Evolutionary conservation across 1,140 invertebrate genomes (phyloP), one percentile per base, ranked within the genome.

Genomic region (Aphaenogaster floridana): DNA sequence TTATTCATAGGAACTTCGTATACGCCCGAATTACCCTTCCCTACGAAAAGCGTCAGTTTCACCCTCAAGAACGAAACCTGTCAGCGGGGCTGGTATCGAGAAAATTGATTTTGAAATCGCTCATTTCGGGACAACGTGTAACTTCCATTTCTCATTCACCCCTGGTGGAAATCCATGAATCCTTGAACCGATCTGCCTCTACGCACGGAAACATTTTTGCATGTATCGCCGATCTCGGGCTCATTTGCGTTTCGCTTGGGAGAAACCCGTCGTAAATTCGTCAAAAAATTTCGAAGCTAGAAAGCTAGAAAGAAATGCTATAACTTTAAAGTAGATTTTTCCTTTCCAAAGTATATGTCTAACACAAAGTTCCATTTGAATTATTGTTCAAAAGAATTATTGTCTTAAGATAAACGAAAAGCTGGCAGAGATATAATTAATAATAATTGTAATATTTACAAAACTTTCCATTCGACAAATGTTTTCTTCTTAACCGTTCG

Each of bases 1-100:
- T 95, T 95, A 95, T 95, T 95, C 94, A 95, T 94, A 86, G 90
- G 59, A 93, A 89, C 78, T 90, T 87, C 57, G 89, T 84, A 78
- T 81, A 86, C 80, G 91, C 92, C 91, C 89, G 90, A 91, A 93
- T 92, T 90, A 90, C 90, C 83, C 89, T 92, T 91, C 81, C 64
- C 42, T 87, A 54, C 84, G 85, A 80, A 89, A 78, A 76, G 72
- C 85, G 91, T 92, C 91, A 92, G 93, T 92, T 92, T 93, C 91
- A 91, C 89, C 91, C 88, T 88, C 84, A 83, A 89, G 15, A 69
- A 69, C 64, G 71, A 69, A 74, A 85, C 61, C 74, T 78, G 86
- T 90, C 88, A 87, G 52, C 88, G 28, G 15, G 34, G 54, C 28
- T 48, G 64, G 90, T 83, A 90, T 89, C 74, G 90, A 81, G 77